Evolutionary conservation across 2,797 vertebrate species (phyloP), one percentile per base, ranked within the genome.

Genomic region (Parauchenoglanis punctatus): DNA sequence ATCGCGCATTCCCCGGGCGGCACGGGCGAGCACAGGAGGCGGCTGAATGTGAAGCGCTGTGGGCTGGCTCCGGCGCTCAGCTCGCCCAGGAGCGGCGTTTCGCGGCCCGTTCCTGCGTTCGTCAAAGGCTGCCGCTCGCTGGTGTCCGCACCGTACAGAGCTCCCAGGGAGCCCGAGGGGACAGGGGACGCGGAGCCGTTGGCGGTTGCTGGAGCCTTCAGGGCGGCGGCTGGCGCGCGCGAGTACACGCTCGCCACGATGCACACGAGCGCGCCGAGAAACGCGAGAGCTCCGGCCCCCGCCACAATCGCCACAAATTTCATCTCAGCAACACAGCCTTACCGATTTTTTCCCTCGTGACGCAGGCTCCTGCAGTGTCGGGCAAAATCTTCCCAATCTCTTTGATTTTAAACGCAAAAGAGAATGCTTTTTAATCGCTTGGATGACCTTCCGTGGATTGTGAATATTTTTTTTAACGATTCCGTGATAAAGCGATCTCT

Each of bases 171-270:
- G 0, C 96, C 96, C 84, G 96, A 56, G 83, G 93, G 87, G 86
- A 88, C 95, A 61, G 96, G 93, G 7, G 95, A 91, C 88, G 94
- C 90, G 23, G 97, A 97, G 91, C 95, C 94, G 94, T 98, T 97
- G 90, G 96, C 96, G 76, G 95, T 44, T 49, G 95, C 46, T 40
- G 93, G 87, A 68, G 92, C 89, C 90, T 93, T 93, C 75, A 93
- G 89, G 65, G 88, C 90, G 78, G 92, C 94, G 63, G 89, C 76
- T 89, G 94, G 93, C 88, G 96, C 96, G 78, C 97, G 97, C 44
- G 97, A 97, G 91, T 98, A 97, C 91, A 99, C 97, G 89, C 97
- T 98, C 93, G 97, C 97, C 89, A 99, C 94, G 95, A 99, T 98
- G 96, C 97, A 98, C 93, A 99, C 97, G 93, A 98, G 96, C 87